Evolutionary conservation across 2,113 vertebrate species (phyloP).

Genomic region (Cardinalis cardinalis): DNA sequence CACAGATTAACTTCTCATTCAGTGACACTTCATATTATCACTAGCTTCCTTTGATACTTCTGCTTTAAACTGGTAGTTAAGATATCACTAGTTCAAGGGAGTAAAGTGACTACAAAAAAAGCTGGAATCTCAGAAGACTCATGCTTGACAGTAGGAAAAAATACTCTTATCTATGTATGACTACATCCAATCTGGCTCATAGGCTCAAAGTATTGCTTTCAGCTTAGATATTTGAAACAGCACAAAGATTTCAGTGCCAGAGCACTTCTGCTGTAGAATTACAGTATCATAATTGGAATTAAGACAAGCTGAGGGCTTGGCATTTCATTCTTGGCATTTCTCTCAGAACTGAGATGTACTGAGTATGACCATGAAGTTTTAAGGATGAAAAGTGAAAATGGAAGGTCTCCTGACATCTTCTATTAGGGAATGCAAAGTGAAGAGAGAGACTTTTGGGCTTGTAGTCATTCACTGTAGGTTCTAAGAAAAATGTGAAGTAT

Average conservation of each 20-base stretch:
- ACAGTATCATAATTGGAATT: background rate
- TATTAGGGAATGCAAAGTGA: background rate
- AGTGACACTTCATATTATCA: constrained; percentile 2
- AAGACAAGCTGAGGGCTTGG: background rate
- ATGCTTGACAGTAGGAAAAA: constrained; percentile 5
- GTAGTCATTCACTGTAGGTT: background rate
- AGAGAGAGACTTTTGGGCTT: background rate
- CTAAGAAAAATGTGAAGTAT: background rate
- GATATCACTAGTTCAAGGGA: constrained; percentile 8
- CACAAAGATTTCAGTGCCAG: background rate
- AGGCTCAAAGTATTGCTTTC: background rate
- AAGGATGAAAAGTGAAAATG: background rate
- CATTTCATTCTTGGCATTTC: background rate
- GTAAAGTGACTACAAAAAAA: constrained; percentile 8
- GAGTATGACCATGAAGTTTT: background rate
- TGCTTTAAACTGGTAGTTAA: constrained; percentile 38
- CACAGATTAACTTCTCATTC: constrained; percentile 40
- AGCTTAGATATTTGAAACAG: background rate
- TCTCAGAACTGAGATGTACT: background rate
- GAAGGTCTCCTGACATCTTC: background rate
- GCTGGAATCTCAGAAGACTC: background rate
- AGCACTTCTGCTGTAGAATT: background rate
- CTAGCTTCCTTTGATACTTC: constrained; percentile 25
- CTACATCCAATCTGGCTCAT: background rate
- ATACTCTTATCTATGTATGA: background rate